A percentile compares a stretch with the other conserved stretches of the same genome.
Conservation (phyloP, 2,888 invertebrate genomes). For the Melangyna quadrimaculata region DNA sequence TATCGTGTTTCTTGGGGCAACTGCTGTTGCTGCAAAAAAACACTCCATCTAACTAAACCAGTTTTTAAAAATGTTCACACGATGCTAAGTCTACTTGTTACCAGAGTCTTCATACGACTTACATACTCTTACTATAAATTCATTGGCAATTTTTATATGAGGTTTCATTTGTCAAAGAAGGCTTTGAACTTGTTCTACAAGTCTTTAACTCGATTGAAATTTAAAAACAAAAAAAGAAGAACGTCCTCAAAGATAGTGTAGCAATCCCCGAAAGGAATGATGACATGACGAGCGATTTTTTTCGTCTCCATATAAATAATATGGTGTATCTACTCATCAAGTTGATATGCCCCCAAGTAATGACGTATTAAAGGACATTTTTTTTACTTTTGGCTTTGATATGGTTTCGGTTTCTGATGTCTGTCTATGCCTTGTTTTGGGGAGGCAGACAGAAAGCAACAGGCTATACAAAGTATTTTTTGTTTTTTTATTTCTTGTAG, state of each 20-base stretch:
- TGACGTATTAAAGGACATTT: slow-evolving; percentile 65
- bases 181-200: slow-evolving; percentile 69
- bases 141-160: not conserved
- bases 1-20: slow-evolving; percentile 6
- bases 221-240: not conserved
- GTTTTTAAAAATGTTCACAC: slow-evolving; percentile 20
- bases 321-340: slow-evolving; percentile 3
- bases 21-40: not conserved
- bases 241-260: slow-evolving; percentile 36
- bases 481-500: not conserved
- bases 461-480: slow-evolving; percentile 21
- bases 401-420: slow-evolving; percentile 3
- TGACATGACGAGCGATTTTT: not conserved
- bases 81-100: not conserved
- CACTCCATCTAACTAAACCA: slow-evolving; percentile 5
- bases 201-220: slow-evolving; percentile 50
- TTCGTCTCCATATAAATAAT: not conserved
- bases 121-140: not conserved
- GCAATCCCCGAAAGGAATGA: slow-evolving; percentile 33
- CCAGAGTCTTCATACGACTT: not conserved
- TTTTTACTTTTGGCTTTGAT: slow-evolving; percentile 18
- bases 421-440: not conserved
- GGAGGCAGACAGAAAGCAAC: slow-evolving; percentile 46
- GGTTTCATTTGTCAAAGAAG: slow-evolving; percentile 44
- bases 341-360: slow-evolving; percentile 50